Conservation (phyloP, 2,797 vertebrate genomes). For the Florisuga fusca region DNA sequence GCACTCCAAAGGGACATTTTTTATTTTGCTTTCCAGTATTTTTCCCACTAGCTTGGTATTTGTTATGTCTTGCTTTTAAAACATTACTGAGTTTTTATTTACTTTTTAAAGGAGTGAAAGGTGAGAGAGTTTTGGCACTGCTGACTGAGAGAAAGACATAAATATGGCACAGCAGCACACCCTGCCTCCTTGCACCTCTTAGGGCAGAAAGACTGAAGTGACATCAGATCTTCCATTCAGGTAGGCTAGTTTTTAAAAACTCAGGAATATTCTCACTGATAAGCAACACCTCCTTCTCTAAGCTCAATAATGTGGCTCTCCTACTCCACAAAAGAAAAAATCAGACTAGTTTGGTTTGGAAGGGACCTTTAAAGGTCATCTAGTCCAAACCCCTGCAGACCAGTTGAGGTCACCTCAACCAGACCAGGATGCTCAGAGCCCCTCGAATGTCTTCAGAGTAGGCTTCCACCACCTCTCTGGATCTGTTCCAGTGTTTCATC, state of each 20-base stretch:
- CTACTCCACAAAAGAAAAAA: not conserved
- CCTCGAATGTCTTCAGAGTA: not conserved
- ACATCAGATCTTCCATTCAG: rapidly evolving
- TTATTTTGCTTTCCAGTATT: not conserved
- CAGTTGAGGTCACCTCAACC: too few species aligned
- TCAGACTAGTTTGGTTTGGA: not conserved
- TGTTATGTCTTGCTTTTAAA: not conserved
- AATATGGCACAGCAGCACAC: not conserved
- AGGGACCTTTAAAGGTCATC: not conserved
- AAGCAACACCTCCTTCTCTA: not conserved
- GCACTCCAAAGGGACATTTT: constrained; percentile 49
- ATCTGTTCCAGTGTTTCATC: not conserved
- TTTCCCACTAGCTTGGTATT: not conserved
- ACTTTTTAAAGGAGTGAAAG: not conserved
- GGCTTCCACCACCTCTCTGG: not conserved
- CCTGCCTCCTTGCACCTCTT: not conserved
- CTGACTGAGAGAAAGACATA: not conserved
- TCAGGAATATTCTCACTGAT: not conserved
- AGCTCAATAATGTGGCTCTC: not conserved
- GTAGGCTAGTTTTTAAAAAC: not conserved
- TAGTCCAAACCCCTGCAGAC: not conserved
- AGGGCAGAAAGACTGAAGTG: not conserved
- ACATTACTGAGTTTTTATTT: not conserved
- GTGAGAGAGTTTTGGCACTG: not conserved
- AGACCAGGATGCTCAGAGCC: not conserved